phyloP scores from a whole-genome alignment of 2,888 invertebrate species.

The Scaptodrosophila latifasciaeformis region DNA sequence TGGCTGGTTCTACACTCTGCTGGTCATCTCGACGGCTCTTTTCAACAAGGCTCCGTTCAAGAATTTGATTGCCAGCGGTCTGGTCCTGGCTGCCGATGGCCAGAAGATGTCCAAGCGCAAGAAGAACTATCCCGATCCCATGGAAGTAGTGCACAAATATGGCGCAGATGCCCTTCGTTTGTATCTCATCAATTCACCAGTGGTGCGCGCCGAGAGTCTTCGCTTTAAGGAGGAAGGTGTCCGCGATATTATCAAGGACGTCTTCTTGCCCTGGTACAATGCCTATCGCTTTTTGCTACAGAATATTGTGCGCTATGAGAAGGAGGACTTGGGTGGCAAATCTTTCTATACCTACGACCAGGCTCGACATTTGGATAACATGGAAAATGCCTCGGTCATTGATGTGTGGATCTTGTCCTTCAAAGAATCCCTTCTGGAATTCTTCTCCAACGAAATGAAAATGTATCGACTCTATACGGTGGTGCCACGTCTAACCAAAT shows the following conservation, averaged over 20 bases:
- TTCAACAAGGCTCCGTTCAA: slow-evolving; percentile 98
- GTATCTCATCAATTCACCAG: slow-evolving; percentile 98
- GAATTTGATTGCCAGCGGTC: slow-evolving; percentile 96
- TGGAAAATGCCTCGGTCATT: slow-evolving; percentile 81
- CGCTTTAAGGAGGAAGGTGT: slow-evolving; percentile 98
- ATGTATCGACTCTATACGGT: slow-evolving; percentile 97
- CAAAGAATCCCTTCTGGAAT: slow-evolving; percentile 92
- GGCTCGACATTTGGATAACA: slow-evolving; percentile 70
- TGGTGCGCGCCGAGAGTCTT: slow-evolving; percentile 96
- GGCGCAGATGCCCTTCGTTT: slow-evolving; percentile 97
- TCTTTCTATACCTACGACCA: slow-evolving; percentile 78
- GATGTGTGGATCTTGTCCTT: slow-evolving; percentile 98
- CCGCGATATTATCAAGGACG: slow-evolving; percentile 95
- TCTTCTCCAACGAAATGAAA: slow-evolving; percentile 94
- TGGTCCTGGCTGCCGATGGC: slow-evolving; percentile 97
- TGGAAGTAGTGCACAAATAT: slow-evolving; percentile 91
- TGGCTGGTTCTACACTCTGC: slow-evolving; percentile 99
- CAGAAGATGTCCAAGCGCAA: slow-evolving; percentile 99
- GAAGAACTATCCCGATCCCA: slow-evolving; percentile 98
- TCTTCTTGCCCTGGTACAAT: slow-evolving; percentile 97
- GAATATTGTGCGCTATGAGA: slow-evolving; percentile 88
- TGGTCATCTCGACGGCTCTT: slow-evolving; percentile 95
- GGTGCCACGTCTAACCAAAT: slow-evolving; percentile 92
- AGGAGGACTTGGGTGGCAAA: slow-evolving; percentile 77
- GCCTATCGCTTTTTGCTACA: slow-evolving; percentile 95